Evolutionary conservation across 2,113 vertebrate species (phyloP).

Genomic region (Tachysurus fulvidraco): DNA sequence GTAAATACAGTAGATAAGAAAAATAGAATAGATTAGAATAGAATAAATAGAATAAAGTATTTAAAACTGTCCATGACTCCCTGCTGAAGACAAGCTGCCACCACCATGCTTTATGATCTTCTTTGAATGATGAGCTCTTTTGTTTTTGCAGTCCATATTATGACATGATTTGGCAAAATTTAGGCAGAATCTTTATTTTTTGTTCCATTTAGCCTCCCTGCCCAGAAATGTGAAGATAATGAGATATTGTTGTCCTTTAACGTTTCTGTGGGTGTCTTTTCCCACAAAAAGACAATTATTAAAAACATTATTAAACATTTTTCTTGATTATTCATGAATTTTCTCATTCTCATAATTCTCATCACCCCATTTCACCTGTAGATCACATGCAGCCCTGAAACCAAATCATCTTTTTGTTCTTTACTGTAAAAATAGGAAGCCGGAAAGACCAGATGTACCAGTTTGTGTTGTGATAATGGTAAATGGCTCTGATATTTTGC

Average conservation of each 20-base stretch:
- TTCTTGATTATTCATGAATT: background rate
- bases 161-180: background rate
- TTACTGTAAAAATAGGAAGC: background rate
- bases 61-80: too few relatives aligned
- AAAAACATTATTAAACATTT: background rate
- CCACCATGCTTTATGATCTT: background rate
- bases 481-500: background rate
- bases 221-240: background rate
- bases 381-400: background rate
- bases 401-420: background rate
- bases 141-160: background rate
- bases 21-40: background rate
- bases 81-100: background rate
- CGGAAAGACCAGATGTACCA: background rate
- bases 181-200: too few relatives aligned
- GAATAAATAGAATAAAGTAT: background rate
- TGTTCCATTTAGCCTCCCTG: background rate
- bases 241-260: background rate
- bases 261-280: background rate
- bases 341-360: background rate
- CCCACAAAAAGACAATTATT: background rate
- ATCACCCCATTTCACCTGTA: background rate
- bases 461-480: background rate
- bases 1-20: too few relatives aligned
- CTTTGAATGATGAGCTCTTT: background rate